Percentiles rank a stretch among this genome's conserved stretches.
Conservation (phyloP, 2,888 invertebrate genomes). For the Cheilosia soror region DNA sequence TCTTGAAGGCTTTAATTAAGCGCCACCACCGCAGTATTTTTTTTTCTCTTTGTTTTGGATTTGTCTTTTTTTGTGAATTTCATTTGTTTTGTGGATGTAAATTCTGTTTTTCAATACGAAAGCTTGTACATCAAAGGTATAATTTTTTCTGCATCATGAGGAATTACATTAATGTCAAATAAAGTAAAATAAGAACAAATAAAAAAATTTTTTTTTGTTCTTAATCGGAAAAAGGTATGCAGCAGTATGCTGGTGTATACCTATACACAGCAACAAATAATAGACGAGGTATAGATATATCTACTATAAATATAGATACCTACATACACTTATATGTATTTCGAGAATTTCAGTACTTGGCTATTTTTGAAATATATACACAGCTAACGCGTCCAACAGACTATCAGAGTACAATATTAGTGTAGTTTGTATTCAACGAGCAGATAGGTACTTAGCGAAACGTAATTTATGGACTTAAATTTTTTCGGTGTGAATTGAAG, state of each 20-base stretch:
- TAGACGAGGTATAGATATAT: neutral
- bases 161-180: conserved; percentile 8
- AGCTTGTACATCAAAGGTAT: neutral
- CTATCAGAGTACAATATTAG: neutral
- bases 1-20: conserved; percentile 49
- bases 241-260: too few species aligned
- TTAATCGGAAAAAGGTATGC: neutral
- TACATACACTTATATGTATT: neutral
- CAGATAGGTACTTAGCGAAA: neutral
- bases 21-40: conserved; percentile 26
- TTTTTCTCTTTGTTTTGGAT: conserved; percentile 19
- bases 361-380: conserved; percentile 8
- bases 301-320: neutral
- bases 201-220: neutral
- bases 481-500: conserved; percentile 1
- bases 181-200: neutral
- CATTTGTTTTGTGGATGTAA: conserved; percentile 1
- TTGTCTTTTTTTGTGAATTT: conserved; percentile 6
- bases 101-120: neutral
- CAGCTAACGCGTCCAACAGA: neutral
- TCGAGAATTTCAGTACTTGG: neutral
- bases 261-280: neutral
- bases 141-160: too few species aligned
- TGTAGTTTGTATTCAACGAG: neutral
- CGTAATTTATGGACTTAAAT: neutral